Percentiles rank a stretch among this genome's conserved stretches.
phyloP scores from a whole-genome alignment of 2,888 invertebrate genomes.

The Lycophotia porphyrea region DNA sequence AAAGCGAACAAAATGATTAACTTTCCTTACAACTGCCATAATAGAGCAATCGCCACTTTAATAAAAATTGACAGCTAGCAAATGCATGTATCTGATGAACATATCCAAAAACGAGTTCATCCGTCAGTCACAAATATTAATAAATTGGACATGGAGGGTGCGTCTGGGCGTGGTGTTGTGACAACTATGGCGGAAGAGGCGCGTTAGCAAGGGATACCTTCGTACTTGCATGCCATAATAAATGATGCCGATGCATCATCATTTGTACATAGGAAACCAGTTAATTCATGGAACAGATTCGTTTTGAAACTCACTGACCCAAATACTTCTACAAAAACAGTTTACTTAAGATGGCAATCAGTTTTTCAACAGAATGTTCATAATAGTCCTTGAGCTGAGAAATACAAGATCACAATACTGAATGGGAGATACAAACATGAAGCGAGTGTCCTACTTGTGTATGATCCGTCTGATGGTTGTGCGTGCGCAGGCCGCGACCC shows the following conservation, averaged over 20 bases:
- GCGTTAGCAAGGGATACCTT: slow-evolving; percentile 75
- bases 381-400: slow-evolving; percentile 29
- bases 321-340: not conserved
- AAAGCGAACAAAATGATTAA: not conserved
- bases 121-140: slow-evolving; percentile 73
- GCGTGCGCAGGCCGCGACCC: slow-evolving; percentile 84
- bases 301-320: not conserved
- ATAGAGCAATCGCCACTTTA: slow-evolving; percentile 54
- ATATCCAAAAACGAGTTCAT: slow-evolving; percentile 73
- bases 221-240: slow-evolving; percentile 46
- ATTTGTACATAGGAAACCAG: slow-evolving; percentile 16
- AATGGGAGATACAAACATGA: slow-evolving; percentile 28
- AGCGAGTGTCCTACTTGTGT: slow-evolving; percentile 53
- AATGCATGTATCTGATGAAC: slow-evolving; percentile 58
- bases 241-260: slow-evolving; percentile 20
- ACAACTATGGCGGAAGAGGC: slow-evolving; percentile 84
- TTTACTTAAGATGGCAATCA: not conserved
- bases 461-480: slow-evolving; percentile 71
- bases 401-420: slow-evolving; percentile 12
- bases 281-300: slow-evolving; percentile 3
- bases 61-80: slow-evolving; percentile 74
- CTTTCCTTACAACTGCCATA: slow-evolving; percentile 9
- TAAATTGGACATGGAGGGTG: slow-evolving; percentile 77
- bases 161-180: slow-evolving; percentile 85
- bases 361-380: not conserved